These are phyloP conservation scores for Exaiptasia diaphana DNA, from an alignment of 64 coral and sea anemone genomes.

Conservation along the genomic window DNA sequence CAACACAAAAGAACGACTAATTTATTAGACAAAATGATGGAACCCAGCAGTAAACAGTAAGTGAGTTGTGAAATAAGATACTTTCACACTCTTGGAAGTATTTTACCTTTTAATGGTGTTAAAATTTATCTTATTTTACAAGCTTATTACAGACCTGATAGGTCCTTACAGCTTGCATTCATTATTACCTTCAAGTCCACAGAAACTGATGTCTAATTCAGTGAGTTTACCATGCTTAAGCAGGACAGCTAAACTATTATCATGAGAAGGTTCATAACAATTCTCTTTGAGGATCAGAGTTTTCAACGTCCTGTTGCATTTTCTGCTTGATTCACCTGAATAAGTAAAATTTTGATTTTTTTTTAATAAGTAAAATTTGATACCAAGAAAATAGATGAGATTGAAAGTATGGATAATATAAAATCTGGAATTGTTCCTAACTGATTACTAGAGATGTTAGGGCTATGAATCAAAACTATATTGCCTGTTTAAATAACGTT, in stretches of 20 bases:
- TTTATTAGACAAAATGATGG: too few species aligned
- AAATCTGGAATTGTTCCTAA: not conserved
- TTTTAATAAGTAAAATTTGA: too few species aligned
- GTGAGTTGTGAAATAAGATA: too few species aligned
- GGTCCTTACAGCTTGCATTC: too few species aligned
- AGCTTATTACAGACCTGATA: too few species aligned
- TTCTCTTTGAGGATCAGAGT: constrained; percentile 43
- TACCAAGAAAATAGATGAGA: not conserved
- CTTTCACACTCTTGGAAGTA: too few species aligned
- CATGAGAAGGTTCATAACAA: constrained; percentile 20
- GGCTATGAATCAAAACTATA: not conserved
- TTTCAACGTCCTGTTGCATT: constrained; percentile 35
- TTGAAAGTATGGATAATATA: not conserved
- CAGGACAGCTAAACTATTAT: constrained; percentile 45
- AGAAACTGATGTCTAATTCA: constrained; percentile 34
- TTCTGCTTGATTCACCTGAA: constrained; percentile 27
- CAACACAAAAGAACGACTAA: too few species aligned
- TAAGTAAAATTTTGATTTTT: not conserved
- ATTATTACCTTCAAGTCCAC: constrained; percentile 66
- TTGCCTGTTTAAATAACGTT: too few species aligned
- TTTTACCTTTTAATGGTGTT: too few species aligned
- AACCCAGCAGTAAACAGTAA: too few species aligned
- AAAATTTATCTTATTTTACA: too few species aligned
- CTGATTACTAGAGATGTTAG: not conserved
- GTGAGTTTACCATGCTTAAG: constrained; percentile 26